A percentile compares a stretch with the other conserved stretches of the same genome.
These are phyloP conservation scores for Lymantria dispar DNA, from an alignment of 2,888 invertebrate genomes.

Conservation along the genomic window DNA sequence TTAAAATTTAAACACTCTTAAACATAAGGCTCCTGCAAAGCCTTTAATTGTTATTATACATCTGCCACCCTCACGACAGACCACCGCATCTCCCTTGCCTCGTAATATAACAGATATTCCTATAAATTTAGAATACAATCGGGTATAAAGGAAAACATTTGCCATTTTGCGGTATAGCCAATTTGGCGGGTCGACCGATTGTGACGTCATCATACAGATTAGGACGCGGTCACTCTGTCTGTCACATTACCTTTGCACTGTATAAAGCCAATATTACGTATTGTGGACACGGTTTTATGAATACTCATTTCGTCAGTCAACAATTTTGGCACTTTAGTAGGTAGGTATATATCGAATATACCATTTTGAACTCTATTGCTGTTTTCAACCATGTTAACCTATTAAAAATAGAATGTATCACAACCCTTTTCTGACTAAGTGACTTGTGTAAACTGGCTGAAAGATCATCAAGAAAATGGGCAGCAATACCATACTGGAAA, in stretches of 20 bases:
- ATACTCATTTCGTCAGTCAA: not conserved
- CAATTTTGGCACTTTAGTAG: not conserved
- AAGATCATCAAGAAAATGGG: too few relatives aligned
- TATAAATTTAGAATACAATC: conserved; percentile 14
- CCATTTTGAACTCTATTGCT: too few relatives aligned
- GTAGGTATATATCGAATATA: too few relatives aligned
- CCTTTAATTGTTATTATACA: not conserved
- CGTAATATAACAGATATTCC: conserved; percentile 2
- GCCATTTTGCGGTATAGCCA: conserved; percentile 13
- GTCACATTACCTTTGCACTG: conserved; percentile 13
- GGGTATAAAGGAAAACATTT: conserved; percentile 16
- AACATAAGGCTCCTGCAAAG: not conserved
- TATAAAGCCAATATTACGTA: not conserved
- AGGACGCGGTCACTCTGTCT: conserved; percentile 19
- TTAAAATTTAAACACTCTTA: not conserved
- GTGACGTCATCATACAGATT: conserved; percentile 23
- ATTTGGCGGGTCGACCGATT: conserved; percentile 18
- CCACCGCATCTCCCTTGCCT: not conserved
- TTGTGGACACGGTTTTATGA: not conserved
- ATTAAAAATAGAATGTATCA: too few relatives aligned
- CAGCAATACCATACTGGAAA: too few relatives aligned
- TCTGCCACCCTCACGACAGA: not conserved
- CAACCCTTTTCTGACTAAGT: too few relatives aligned
- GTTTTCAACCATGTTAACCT: too few relatives aligned
- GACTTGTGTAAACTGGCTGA: too few relatives aligned